These are phyloP conservation scores for Scomber japonicus DNA, from an alignment of 2,113 vertebrate genomes.

Conservation along the genomic window DNA sequence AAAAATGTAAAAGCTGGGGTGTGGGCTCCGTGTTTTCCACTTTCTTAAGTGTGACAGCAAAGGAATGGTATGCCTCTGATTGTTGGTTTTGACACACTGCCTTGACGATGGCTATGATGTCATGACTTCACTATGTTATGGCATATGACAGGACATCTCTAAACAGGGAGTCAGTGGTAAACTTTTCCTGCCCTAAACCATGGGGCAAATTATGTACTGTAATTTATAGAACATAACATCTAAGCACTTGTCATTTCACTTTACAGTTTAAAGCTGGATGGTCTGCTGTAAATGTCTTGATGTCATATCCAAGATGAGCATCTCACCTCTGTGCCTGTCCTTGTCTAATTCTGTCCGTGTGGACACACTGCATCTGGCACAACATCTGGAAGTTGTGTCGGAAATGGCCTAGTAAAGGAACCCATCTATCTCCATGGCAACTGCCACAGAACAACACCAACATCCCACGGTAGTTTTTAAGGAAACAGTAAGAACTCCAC, in stretches of 20 bases:
- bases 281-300: too few relatives aligned
- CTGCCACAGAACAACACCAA: conserved; percentile 68
- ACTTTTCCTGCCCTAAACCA: background rate
- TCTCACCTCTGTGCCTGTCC: conserved; percentile 75
- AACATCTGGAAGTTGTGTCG: conserved; percentile 71
- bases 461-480: conserved; percentile 72
- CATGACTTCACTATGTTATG: background rate
- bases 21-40: background rate
- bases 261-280: background rate
- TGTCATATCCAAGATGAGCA: background rate
- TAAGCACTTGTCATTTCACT: background rate
- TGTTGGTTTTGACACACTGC: conserved; percentile 8
- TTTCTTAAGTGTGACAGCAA: background rate
- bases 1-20: background rate
- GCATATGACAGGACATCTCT: background rate
- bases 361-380: conserved; percentile 66
- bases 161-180: background rate
- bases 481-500: conserved; percentile 47
- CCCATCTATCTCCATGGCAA: conserved; percentile 71
- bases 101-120: conserved; percentile 5
- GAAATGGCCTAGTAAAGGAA: conserved; percentile 58
- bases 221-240: background rate
- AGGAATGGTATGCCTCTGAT: background rate
- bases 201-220: background rate
- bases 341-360: conserved; percentile 50